Conservation (phyloP, 2,888 invertebrate species). For the Achlya flavicornis region DNA sequence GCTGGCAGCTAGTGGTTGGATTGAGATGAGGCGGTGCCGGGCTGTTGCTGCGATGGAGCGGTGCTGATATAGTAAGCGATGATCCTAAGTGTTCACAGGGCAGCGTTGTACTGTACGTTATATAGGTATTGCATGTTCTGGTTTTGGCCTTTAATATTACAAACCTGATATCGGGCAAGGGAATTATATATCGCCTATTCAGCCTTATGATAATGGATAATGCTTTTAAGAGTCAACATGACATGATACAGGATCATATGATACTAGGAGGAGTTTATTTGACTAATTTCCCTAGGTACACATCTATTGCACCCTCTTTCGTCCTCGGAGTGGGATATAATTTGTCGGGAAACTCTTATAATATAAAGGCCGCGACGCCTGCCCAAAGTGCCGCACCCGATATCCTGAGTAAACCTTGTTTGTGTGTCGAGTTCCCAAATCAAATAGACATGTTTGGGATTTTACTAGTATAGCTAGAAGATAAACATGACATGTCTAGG, state of each 20-base stretch:
- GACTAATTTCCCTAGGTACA: not conserved
- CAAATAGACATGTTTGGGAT: conserved; percentile 4
- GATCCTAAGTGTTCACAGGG: not conserved
- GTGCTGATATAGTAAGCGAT: no score
- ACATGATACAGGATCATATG: not conserved
- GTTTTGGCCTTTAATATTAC: not conserved
- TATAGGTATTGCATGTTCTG: not conserved
- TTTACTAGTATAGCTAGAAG: not conserved
- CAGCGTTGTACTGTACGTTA: not conserved
- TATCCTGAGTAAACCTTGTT: not conserved
- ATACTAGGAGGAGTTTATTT: not conserved
- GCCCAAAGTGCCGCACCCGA: not conserved
- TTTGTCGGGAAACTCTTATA: conserved; percentile 5
- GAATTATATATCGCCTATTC: not conserved
- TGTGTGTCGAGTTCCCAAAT: conserved; percentile 6
- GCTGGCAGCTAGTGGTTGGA: no score
- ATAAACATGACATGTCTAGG: not conserved
- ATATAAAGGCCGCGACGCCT: conserved; percentile 2
- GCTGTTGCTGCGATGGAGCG: no score
- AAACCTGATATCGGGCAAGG: not conserved
- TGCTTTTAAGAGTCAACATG: not conserved
- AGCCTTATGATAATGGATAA: not conserved
- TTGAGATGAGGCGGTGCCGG: no score
- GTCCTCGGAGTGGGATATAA: not conserved
- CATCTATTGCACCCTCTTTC: not conserved